Evolutionary conservation across 2,888 invertebrate species (phyloP).

Genomic region (Parascotia fuliginaria): DNA sequence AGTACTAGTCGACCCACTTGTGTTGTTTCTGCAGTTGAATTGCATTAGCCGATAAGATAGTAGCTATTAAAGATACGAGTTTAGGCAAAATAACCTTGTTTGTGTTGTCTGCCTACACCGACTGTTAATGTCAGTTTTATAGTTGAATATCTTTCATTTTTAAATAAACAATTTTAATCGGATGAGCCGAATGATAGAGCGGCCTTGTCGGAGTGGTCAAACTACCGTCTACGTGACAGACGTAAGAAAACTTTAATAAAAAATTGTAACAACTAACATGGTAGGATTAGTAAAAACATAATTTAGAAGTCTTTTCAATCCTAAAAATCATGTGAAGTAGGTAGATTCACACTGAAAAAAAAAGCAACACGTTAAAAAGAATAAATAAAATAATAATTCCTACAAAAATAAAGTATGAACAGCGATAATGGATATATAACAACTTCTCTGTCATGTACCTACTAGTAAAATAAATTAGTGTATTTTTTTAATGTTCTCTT

Average conservation of each 20-base stretch:
- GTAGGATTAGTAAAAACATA: too few species aligned
- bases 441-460: too few species aligned
- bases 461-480: too few species aligned
- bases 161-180: slow-evolving; percentile 23
- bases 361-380: too few species aligned
- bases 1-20: slow-evolving; percentile 44
- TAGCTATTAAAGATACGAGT: slow-evolving; percentile 29
- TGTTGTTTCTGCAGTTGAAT: slow-evolving; percentile 36
- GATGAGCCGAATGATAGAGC: slow-evolving; percentile 16
- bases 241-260: neutral
- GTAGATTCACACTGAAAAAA: too few species aligned
- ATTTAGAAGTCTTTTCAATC: too few species aligned
- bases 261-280: too few species aligned
- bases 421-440: too few species aligned
- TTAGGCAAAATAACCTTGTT: slow-evolving; percentile 26
- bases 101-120: slow-evolving; percentile 1
- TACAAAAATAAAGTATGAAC: too few species aligned
- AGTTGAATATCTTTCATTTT: slow-evolving; percentile 6
- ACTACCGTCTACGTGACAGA: neutral
- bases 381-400: too few species aligned
- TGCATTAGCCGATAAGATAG: slow-evolving; percentile 45
- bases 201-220: slow-evolving; percentile 12
- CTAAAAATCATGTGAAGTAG: too few species aligned
- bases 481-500: too few species aligned
- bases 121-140: slow-evolving; percentile 15